Evolutionary conservation across 2,113 vertebrate species (phyloP), one percentile per base, ranked within the genome.

Genomic region (Malaclemys terrapin): DNA sequence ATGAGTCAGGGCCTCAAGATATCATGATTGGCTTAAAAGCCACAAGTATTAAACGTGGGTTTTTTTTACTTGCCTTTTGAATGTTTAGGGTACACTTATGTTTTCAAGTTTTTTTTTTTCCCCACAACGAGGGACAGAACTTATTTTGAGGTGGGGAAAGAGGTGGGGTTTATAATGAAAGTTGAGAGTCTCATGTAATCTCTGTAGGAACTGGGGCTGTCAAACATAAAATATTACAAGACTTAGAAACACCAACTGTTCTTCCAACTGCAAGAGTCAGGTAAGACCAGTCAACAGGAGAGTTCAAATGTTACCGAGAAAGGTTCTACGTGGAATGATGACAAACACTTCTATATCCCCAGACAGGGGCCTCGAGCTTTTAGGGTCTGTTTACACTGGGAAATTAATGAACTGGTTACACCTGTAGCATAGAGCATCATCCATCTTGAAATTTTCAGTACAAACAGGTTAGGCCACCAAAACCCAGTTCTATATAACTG

Each of bases 151-250:
- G 35, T 42, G 42, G 42, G 42, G 42, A 42, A 42, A 42, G 42
- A 42, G 42, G 42, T 35, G 31, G 31, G 54, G 19, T 16, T 92
- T 27, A 89, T 35, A 45, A 2, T 42, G 72, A 59, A 86, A 84
- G 90, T 52, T 82, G 42, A 89, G 17, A 50, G 35, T 87, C 83
- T 92, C 88, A 91, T 27, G 92, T 88, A 82, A 78, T 84, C 83
- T n/a, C 29, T 62, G 59, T 62, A 35, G 13, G 59, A 62, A 3
- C 12, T 31, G 27, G 56, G 10, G 57, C 57, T 62, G 57, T 31
- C 57, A 62, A 62, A 69, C 35, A 19, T 65, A 35, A n/a, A 35
- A n/a, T 69, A 69, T 69, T 69, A 69, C 29, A 62, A 16, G 17
- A 35, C 16, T n/a, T 35, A 69, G 59, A 62, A 69, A 69, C 35